phyloP scores from a whole-genome alignment of 2,113 vertebrate species.

The Pipa parva region DNA sequence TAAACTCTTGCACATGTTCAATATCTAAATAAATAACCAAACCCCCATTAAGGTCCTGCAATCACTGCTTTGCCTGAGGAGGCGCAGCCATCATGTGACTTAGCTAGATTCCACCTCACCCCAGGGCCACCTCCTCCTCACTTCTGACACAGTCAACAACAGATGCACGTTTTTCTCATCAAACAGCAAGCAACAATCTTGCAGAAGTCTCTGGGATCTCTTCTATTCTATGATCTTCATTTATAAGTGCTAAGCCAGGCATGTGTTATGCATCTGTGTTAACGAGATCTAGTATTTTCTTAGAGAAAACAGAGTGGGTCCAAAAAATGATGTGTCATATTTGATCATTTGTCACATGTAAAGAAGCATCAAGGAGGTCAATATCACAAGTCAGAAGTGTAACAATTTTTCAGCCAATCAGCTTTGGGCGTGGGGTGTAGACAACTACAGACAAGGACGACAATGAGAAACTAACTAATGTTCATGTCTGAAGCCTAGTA shows the following conservation, averaged over 20 bases:
- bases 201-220: background rate
- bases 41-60: background rate
- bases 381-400: too few species aligned
- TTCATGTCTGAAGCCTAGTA: too few species aligned
- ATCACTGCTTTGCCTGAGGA: conserved; percentile 4
- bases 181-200: conserved; percentile 3
- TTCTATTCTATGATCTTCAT: background rate
- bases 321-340: too few species aligned
- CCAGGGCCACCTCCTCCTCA: conserved; percentile 8
- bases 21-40: background rate
- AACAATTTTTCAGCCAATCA: too few species aligned
- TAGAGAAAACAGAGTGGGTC: too few species aligned
- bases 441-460: too few species aligned
- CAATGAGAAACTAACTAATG: too few species aligned
- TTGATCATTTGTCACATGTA: too few species aligned
- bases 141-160: background rate
- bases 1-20: conserved; percentile 13
- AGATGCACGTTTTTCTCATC: conserved; percentile 21
- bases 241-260: background rate
- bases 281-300: too few species aligned
- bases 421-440: too few species aligned
- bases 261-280: conserved; percentile 11
- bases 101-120: background rate
- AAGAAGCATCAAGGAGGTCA: too few species aligned
- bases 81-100: conserved; percentile 22